phyloP scores from a whole-genome alignment of 2,797 vertebrate genomes.

The Cygnus olor region DNA sequence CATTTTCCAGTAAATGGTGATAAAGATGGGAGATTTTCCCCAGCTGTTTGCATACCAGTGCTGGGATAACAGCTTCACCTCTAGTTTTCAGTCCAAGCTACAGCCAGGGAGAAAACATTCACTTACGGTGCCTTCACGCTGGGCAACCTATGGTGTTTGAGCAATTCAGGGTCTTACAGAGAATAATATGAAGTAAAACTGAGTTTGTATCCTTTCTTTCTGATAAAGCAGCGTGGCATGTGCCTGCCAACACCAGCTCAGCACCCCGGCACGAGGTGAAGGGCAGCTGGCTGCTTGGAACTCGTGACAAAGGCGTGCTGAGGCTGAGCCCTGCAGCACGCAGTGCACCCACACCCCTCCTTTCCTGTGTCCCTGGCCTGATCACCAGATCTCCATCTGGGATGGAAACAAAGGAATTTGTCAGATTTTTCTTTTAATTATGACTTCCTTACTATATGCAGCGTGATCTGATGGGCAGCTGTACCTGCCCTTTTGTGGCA shows the following conservation, averaged over 20 bases:
- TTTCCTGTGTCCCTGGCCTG: neutral
- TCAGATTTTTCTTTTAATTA: neutral
- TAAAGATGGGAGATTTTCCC: neutral
- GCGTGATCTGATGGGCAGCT: neutral
- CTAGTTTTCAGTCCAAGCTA: neutral
- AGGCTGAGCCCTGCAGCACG: neutral
- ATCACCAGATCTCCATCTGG: neutral
- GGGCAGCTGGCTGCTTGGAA: neutral
- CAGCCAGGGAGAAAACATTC: neutral
- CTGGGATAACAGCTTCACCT: neutral
- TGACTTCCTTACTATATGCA: neutral
- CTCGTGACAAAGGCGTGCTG: neutral
- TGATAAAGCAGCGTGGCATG: neutral
- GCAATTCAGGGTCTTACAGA: neutral
- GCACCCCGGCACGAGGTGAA: neutral
- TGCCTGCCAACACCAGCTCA: neutral
- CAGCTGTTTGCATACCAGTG: rapidly evolving
- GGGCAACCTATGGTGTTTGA: neutral
- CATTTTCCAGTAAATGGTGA: neutral
- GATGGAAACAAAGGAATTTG: neutral
- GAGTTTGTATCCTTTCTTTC: neutral
- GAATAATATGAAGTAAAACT: neutral
- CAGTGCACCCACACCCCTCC: neutral
- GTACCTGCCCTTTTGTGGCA: conserved; percentile 37
- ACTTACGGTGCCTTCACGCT: neutral